Percentiles rank a stretch among this genome's conserved stretches.
Conservation (phyloP, 2,888 invertebrate genomes). For the Pyrocoelia pectoralis region DNA sequence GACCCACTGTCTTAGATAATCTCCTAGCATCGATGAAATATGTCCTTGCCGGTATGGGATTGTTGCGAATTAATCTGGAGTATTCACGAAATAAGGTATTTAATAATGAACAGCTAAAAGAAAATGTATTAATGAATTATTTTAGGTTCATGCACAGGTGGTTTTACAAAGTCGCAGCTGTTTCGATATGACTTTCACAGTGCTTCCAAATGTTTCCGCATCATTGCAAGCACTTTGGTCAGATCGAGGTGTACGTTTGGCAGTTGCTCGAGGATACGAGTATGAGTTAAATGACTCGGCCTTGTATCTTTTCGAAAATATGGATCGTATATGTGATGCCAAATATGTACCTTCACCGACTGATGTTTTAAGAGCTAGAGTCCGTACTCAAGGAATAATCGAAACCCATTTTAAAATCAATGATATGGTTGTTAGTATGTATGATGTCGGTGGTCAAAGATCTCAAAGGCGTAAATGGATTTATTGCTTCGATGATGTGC, state of each 20-base stretch:
- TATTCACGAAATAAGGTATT: slow-evolving; percentile 65
- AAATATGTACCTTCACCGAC: slow-evolving; percentile 70
- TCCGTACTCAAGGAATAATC: slow-evolving; percentile 71
- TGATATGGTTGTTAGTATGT: slow-evolving; percentile 68
- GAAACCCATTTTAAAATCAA: slow-evolving; percentile 72
- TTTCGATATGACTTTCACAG: slow-evolving; percentile 65
- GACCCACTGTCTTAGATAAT: slow-evolving; percentile 71
- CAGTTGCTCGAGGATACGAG: slow-evolving; percentile 72
- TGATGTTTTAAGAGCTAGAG: slow-evolving; percentile 69
- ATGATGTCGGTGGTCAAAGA: slow-evolving; percentile 72
- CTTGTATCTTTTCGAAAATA: slow-evolving; percentile 72
- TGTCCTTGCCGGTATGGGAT: slow-evolving; percentile 71
- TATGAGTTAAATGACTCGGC: slow-evolving; percentile 74
- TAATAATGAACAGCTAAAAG: neutral
- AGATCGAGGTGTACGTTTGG: slow-evolving; percentile 68
- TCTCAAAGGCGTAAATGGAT: slow-evolving; percentile 73
- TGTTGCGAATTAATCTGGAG: slow-evolving; percentile 69
- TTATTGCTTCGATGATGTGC: slow-evolving; percentile 72
- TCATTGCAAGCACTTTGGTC: slow-evolving; percentile 68
- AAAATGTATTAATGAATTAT: slow-evolving; percentile 21
- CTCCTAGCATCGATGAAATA: slow-evolving; percentile 73
- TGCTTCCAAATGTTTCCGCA: slow-evolving; percentile 63
- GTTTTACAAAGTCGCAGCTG: slow-evolving; percentile 63
- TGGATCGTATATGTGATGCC: slow-evolving; percentile 69
- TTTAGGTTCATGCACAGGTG: slow-evolving; percentile 62